Base-by-base conservation (phyloP, 2,888 invertebrate species). In the Trichopria drosophilae region DNA sequence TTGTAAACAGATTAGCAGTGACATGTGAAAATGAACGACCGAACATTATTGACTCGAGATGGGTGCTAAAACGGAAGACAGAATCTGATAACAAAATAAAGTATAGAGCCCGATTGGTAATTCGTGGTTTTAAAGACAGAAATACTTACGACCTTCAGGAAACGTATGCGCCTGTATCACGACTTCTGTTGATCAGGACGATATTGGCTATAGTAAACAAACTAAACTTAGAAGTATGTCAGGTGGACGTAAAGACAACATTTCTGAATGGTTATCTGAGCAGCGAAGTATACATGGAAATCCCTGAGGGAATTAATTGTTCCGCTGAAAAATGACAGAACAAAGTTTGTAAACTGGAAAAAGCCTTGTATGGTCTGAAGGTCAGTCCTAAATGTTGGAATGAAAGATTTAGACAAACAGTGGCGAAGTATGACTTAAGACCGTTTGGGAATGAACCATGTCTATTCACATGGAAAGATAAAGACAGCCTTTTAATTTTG, bases 51-150 rank as follows among this genome's bases (percentile, higher is more conserved):
- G 52, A 55, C 20, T 59, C 51, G 9, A 43, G 15, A 37, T 59
- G 55, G 43, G 51, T 56, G 10, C 46, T 54, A 12, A 58, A 47
- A 32, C 55, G 16, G 7, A 53, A 49, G 37, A 24, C 20, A 12
- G 55, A 49, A 34, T 1, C 19, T 18, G 18, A 12, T 10, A 34
- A 34, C 9, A 28, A 31, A 6, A 22, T 9, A 7, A 53, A 15
- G n/a, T 43, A 39, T 24, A 55, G 55, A 37, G 50, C 52, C 6
- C 13, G 57, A 32, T n/a, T 57, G n/a, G n/a, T n/a, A n/a, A n/a
- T n/a, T n/a, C n/a, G n/a, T n/a, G n/a, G n/a, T n/a, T n/a, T n/a
- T n/a, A n/a, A n/a, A n/a, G n/a, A n/a, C n/a, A n/a, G n/a, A n/a
- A n/a, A n/a, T n/a, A n/a, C n/a, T n/a, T n/a, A n/a, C n/a, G n/a